Evolutionary conservation across 1,140 invertebrate genomes (phyloP), one percentile per base, ranked within the genome.

Genomic region (Protaetia brevitarsis): DNA sequence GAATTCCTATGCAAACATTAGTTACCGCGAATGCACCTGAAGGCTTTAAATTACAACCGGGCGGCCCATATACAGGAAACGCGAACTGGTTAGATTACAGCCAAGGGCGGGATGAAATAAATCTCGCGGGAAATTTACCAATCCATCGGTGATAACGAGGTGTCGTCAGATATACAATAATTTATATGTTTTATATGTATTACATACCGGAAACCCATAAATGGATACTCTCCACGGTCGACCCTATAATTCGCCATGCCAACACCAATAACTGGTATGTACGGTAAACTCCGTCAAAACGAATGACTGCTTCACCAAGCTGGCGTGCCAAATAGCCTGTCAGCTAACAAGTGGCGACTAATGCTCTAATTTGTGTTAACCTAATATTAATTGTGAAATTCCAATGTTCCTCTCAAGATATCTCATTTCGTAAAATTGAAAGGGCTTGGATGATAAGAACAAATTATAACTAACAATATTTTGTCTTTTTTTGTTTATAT

Each of bases 91-190:
- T 11, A 23, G n/a, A n/a, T 23, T 10, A 23, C 4, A 23, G 10
- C 19, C 16, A 51, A 16, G 41, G 13, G 26, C 41, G 19, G 41
- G 41, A 51, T 51, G 41, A 51, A 51, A 51, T 51, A 51, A 23
- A 51, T 51, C 41, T 23, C 41, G 11, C 41, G 41, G 41, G 41
- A 51, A 51, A 51, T 51, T 51, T 51, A 51, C 41, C 41, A 51
- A 51, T 51, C 19, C 41, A 51, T 51, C 19, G 41, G 19, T 51
- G 41, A 51, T 51, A 51, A 51, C 41, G 13, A 23, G 41, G 26
- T 51, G 41, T 51, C 41, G 19, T 51, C 41, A 23, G 10, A 19
- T 10, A 23, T 23, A 51, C 16, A 51, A 51, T 23, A 51, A 51
- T 51, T 51, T 51, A 51, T 51, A 51, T 23, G 19, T 51, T 51